Conservation (phyloP, 2,888 invertebrate genomes). For the Quadriops clusia region DNA sequence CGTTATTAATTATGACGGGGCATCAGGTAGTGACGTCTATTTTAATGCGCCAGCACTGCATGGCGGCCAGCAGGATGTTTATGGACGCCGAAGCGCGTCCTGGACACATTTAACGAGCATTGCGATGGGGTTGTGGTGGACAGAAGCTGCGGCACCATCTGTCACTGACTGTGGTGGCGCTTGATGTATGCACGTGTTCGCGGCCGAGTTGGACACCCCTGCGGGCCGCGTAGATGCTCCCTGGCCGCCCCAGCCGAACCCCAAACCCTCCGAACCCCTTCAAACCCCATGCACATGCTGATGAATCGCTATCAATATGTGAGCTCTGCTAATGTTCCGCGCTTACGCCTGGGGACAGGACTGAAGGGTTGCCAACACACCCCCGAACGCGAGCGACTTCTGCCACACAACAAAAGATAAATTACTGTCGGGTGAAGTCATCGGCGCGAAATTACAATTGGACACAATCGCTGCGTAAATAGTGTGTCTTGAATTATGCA, state of each 20-base stretch:
- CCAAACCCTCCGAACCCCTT: no score
- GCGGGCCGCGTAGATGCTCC: no score
- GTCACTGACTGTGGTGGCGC: conserved; percentile 26
- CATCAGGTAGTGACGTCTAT: conserved; percentile 30
- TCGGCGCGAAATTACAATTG: no score
- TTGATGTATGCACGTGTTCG: conserved; percentile 29
- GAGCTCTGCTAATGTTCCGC: conserved; percentile 7
- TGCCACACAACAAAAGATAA: conserved; percentile 8
- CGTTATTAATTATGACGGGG: conserved; percentile 26
- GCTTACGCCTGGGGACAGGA: neutral
- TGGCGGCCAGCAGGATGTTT: conserved; percentile 24
- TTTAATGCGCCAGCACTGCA: conserved; percentile 26
- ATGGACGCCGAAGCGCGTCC: conserved; percentile 19
- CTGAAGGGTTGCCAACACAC: neutral
- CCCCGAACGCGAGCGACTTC: conserved; percentile 7
- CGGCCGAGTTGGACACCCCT: conserved; percentile 18
- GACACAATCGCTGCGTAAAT: conserved; percentile 2
- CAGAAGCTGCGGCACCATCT: conserved; percentile 27
- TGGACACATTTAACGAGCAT: conserved; percentile 25
- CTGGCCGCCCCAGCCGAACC: no score
- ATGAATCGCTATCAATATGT: conserved; percentile 7
- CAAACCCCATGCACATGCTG: no score
- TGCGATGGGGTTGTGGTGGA: conserved; percentile 24
- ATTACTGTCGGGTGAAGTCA: conserved; percentile 2
- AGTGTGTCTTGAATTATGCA: neutral